phyloP scores from a whole-genome alignment of 2,113 vertebrate species.

The Oryzias curvinotus region DNA sequence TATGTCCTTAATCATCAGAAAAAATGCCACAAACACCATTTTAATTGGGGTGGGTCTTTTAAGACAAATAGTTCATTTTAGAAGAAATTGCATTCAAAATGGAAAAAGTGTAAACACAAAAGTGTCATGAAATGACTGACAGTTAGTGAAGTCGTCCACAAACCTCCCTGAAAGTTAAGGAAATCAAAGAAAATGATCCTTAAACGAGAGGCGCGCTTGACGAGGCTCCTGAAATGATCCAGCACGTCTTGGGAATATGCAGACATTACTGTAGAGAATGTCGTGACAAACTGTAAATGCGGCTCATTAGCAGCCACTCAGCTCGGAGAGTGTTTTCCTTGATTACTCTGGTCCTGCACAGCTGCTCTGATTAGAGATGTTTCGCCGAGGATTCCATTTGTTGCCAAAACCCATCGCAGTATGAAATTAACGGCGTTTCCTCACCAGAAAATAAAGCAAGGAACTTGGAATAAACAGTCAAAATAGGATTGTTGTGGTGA shows the following conservation, averaged over 20 bases:
- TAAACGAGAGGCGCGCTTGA: background rate
- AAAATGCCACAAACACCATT: no score
- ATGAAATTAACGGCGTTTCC: constrained; percentile 30
- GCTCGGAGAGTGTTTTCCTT: constrained; percentile 12
- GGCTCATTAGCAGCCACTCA: background rate
- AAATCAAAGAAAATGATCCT: background rate
- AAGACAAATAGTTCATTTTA: background rate
- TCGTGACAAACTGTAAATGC: background rate
- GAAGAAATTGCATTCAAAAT: background rate
- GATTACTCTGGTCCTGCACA: constrained; percentile 12
- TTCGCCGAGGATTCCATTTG: constrained; percentile 19
- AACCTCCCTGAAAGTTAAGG: background rate
- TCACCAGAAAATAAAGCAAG: background rate
- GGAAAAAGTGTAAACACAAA: background rate
- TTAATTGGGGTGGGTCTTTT: no score
- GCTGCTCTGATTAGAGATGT: constrained; percentile 35
- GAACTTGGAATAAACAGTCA: background rate
- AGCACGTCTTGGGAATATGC: background rate
- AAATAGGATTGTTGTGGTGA: background rate
- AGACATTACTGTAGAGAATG: constrained; percentile 1
- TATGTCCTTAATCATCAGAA: no score
- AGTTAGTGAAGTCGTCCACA: background rate
- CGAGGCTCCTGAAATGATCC: background rate
- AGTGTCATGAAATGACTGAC: background rate
- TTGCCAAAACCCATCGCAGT: constrained; percentile 12